phyloP scores from a whole-genome alignment of 2,888 invertebrate species.

The Melieria omissa region DNA sequence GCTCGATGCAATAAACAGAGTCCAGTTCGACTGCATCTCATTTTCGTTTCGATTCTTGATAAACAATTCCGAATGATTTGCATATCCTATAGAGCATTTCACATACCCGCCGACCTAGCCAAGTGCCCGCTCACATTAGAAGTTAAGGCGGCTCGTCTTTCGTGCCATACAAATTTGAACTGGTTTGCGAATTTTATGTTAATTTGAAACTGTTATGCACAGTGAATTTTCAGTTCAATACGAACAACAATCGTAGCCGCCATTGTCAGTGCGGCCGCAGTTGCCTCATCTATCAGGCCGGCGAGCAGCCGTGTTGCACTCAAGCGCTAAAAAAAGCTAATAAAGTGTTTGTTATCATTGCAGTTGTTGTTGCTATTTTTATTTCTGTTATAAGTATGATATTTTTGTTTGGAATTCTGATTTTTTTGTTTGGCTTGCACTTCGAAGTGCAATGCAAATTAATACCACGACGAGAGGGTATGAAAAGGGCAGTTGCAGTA shows the following conservation, averaged over 20 bases:
- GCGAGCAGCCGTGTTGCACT: too few relatives aligned
- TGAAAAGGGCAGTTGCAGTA: slow-evolving; percentile 10
- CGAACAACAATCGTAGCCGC: slow-evolving; percentile 41
- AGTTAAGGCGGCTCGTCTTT: neutral
- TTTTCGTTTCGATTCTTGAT: neutral
- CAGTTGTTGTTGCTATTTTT: neutral
- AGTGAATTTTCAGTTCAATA: slow-evolving; percentile 48
- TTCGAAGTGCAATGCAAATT: slow-evolving; percentile 33
- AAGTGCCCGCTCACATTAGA: too few relatives aligned
- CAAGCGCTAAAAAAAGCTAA: neutral
- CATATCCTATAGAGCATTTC: neutral
- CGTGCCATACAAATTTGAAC: slow-evolving; percentile 32
- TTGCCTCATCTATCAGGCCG: too few relatives aligned
- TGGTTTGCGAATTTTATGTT: slow-evolving; percentile 43
- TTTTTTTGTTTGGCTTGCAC: slow-evolving; percentile 12
- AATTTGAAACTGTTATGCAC: slow-evolving; percentile 46
- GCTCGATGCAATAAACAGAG: too few relatives aligned
- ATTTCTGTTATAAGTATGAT: neutral
- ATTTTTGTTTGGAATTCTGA: neutral
- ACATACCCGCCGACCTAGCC: neutral
- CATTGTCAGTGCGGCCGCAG: neutral
- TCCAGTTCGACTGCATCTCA: neutral
- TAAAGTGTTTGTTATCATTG: neutral
- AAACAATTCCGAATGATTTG: neutral
- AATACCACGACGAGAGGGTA: slow-evolving; percentile 17